Conservation (phyloP, 2,888 invertebrate genomes). For the Phalera bucephala region DNA sequence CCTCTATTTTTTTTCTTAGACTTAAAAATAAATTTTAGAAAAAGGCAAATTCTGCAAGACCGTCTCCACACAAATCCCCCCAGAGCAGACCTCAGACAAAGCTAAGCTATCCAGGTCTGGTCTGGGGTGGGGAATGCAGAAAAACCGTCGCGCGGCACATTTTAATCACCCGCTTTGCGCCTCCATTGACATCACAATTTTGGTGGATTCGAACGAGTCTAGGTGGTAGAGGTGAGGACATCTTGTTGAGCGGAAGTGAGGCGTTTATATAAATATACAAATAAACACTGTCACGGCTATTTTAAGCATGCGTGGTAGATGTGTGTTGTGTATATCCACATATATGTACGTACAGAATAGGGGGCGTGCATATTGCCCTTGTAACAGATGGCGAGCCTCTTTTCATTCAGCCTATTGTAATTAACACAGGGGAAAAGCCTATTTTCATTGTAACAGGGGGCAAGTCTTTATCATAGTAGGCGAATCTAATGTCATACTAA, state of each 20-base stretch:
- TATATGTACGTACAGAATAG: too few relatives aligned
- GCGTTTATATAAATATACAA: not conserved
- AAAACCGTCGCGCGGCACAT: constrained; percentile 30
- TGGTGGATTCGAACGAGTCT: constrained; percentile 33
- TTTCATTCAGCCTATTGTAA: too few relatives aligned
- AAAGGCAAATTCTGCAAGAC: not conserved
- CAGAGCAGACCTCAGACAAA: constrained; percentile 18
- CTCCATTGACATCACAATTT: constrained; percentile 46
- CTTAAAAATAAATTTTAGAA: not conserved
- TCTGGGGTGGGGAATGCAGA: constrained; percentile 20
- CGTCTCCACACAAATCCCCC: not conserved
- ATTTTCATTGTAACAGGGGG: too few relatives aligned
- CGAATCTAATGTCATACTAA: too few relatives aligned
- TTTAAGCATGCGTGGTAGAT: too few relatives aligned
- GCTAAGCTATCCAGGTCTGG: constrained; percentile 25
- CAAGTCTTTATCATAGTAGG: too few relatives aligned
- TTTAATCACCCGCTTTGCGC: constrained; percentile 46
- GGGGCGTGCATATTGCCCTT: too few relatives aligned
- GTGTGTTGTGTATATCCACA: too few relatives aligned
- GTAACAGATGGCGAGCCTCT: too few relatives aligned
- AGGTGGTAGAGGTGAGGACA: constrained; percentile 5
- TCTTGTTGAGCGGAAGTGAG: constrained; percentile 2
- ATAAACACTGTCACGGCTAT: too few relatives aligned
- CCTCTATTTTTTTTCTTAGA: too few relatives aligned
- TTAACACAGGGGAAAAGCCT: too few relatives aligned